Evolutionary conservation across 2,888 invertebrate genomes (phyloP).

Genomic region (Eupithecia inturbata): DNA sequence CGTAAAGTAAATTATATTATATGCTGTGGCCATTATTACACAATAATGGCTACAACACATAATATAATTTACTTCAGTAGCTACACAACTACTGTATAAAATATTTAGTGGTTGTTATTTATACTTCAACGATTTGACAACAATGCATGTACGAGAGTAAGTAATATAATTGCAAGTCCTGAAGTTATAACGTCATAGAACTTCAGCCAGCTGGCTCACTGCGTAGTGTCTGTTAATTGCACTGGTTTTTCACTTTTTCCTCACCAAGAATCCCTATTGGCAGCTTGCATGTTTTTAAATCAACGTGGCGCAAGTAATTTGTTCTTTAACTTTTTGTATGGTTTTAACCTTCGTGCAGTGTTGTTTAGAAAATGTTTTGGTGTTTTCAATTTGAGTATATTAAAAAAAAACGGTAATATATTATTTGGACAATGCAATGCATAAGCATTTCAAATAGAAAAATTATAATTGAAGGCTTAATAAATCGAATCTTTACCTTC

Average conservation of each 20-base stretch:
- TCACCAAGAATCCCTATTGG: slow-evolving; percentile 17
- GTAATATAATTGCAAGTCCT: neutral
- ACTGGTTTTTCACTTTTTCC: slow-evolving; percentile 29
- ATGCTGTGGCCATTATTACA: too few relatives aligned
- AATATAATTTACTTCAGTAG: too few relatives aligned
- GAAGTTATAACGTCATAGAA: neutral
- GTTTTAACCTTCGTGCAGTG: neutral
- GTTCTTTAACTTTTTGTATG: slow-evolving; percentile 11
- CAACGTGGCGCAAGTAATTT: slow-evolving; percentile 19
- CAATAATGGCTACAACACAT: too few relatives aligned
- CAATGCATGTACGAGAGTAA: neutral
- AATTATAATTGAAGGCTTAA: neutral
- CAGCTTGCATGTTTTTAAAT: slow-evolving; percentile 23
- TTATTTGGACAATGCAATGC: neutral
- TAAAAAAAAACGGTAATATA: neutral
- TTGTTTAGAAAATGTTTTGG: neutral
- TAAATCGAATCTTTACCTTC: neutral
- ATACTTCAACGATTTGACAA: neutral
- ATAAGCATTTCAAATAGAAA: neutral
- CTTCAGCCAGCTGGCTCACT: slow-evolving; percentile 1
- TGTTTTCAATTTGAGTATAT: neutral
- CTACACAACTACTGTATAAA: neutral
- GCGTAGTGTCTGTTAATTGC: slow-evolving; percentile 29
- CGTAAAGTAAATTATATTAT: too few relatives aligned
- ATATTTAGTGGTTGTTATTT: neutral